phyloP scores from a whole-genome alignment of 53 echinoderm and acorn worm species.

The Hippasteria phrygiana region DNA sequence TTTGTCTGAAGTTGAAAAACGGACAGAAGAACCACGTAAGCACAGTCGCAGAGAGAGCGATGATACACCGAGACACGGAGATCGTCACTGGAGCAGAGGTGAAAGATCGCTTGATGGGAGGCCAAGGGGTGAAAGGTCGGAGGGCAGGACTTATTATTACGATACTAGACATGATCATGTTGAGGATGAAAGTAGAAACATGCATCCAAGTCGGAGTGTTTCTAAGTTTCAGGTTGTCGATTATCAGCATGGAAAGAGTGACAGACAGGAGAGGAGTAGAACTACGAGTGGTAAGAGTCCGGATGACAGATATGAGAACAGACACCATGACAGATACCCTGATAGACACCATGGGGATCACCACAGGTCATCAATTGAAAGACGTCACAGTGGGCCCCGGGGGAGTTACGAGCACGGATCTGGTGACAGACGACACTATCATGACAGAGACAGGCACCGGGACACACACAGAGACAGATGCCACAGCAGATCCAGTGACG shows the following conservation, averaged over 20 bases:
- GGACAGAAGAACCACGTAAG: neutral
- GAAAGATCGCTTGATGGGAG: neutral
- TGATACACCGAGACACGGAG: neutral
- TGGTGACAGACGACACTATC: neutral
- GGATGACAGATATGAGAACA: neutral
- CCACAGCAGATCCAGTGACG: conserved; percentile 17
- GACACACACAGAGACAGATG: conserved; percentile 11
- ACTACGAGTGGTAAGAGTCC: neutral
- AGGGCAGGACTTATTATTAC: neutral
- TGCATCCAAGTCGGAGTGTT: neutral
- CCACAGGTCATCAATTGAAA: conserved; percentile 11
- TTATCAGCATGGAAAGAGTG: conserved; percentile 41
- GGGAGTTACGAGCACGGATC: neutral
- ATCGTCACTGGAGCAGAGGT: conserved; percentile 11
- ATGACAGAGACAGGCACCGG: conserved; percentile 6
- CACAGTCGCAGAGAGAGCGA: neutral
- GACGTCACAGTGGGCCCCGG: neutral
- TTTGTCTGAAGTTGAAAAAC: neutral
- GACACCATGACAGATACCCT: conserved; percentile 4
- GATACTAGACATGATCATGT: neutral
- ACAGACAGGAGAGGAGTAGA: conserved; percentile 8
- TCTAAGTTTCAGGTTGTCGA: conserved; percentile 8
- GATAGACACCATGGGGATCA: conserved; percentile 14
- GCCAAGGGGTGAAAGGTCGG: neutral
- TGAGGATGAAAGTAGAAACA: neutral